Evolutionary conservation across 2,113 vertebrate species (phyloP).

Genomic region (Tauraco erythrolophus): DNA sequence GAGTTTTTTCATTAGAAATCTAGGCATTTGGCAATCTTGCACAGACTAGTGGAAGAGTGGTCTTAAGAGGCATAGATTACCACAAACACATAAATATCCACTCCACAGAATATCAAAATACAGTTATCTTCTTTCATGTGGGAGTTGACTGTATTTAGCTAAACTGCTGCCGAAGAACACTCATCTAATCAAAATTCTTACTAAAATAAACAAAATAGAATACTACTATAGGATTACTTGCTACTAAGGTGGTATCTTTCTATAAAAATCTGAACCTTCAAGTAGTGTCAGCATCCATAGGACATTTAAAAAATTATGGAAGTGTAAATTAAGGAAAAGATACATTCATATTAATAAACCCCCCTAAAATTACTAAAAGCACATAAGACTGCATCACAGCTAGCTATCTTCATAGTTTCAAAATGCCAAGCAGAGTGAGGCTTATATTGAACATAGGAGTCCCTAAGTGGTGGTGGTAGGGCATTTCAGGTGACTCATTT

Average conservation of each 20-base stretch:
- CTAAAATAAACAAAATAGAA: neutral
- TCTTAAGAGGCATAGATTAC: neutral
- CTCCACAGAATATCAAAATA: neutral
- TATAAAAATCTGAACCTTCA: neutral
- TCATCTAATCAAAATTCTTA: neutral
- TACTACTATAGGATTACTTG: neutral
- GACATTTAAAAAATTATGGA: neutral
- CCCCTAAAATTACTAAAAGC: neutral
- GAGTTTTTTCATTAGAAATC: neutral
- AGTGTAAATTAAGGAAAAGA: neutral
- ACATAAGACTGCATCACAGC: neutral
- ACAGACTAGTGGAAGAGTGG: neutral
- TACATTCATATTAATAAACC: neutral
- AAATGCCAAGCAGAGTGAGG: neutral
- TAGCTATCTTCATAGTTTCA: neutral
- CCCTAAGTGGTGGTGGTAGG: neutral
- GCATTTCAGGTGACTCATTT: neutral
- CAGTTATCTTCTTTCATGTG: neutral
- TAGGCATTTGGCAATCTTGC: no score
- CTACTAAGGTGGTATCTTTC: neutral
- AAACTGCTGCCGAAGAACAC: neutral
- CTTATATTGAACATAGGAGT: neutral
- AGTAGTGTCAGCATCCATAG: neutral
- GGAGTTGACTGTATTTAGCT: neutral
- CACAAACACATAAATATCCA: neutral